Evolutionary conservation across 64 coral and sea anemone genomes (phyloP).

Genomic region (Stichodactyla mertensii): DNA sequence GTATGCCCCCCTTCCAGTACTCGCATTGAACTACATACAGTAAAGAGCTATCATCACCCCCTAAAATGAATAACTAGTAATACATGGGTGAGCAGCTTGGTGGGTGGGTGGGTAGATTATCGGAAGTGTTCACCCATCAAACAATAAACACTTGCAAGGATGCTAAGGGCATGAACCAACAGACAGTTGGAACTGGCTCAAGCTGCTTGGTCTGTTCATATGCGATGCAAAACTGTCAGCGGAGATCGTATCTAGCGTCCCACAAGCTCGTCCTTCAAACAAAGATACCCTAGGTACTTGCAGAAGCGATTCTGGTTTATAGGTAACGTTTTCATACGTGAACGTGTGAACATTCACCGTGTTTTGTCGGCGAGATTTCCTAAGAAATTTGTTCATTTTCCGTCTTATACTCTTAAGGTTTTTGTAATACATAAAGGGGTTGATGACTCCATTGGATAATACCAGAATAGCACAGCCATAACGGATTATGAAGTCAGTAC

Average conservation of each 20-base stretch:
- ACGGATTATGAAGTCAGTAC: neutral
- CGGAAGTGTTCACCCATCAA: no score
- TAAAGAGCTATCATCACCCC: no score
- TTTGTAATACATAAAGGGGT: neutral
- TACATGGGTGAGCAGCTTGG: no score
- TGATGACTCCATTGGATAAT: neutral
- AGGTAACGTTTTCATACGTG: conserved; percentile 6
- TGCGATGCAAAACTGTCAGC: neutral
- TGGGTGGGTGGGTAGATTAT: no score
- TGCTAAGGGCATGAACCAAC: no score
- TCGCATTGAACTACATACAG: no score
- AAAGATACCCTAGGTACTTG: neutral
- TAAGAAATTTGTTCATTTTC: neutral
- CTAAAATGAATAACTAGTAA: no score
- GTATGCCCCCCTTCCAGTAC: no score
- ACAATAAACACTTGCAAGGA: no score
- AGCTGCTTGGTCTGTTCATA: no score
- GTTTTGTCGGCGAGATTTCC: neutral
- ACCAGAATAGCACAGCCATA: neutral
- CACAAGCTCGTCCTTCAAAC: neutral
- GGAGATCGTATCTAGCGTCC: neutral
- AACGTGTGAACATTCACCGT: neutral
- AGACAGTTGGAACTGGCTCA: no score
- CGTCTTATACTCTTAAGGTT: neutral
- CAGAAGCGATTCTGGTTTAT: neutral